Conservation (phyloP, 2,888 invertebrate species). For the Ormyrus labotus region DNA sequence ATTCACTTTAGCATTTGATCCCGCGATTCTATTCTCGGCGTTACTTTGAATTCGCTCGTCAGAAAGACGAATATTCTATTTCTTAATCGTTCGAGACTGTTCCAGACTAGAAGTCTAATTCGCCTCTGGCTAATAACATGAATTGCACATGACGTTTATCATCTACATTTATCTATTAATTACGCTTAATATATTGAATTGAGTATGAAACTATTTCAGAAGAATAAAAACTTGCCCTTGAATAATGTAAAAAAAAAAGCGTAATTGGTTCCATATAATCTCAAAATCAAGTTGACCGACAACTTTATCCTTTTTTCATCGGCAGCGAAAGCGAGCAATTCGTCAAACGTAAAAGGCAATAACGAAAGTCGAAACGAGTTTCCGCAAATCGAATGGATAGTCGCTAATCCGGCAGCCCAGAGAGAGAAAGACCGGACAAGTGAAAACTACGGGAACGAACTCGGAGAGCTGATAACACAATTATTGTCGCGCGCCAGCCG, state of each 20-base stretch:
- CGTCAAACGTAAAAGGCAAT: conserved; percentile 31
- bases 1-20: conserved; percentile 11
- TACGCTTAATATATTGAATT: background rate
- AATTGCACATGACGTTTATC: no score
- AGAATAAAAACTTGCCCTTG: no score
- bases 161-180: no score
- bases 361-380: conserved; percentile 19
- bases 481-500: conserved; percentile 27
- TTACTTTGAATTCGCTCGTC: background rate
- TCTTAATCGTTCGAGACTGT: no score
- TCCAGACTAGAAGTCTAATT: no score
- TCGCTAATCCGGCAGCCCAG: conserved; percentile 8
- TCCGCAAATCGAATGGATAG: conserved; percentile 15
- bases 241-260: no score
- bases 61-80: background rate
- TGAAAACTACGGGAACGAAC: conserved; percentile 34
- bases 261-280: background rate
- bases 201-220: no score
- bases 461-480: conserved; percentile 35
- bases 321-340: background rate
- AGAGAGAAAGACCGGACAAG: background rate
- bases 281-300: conserved; percentile 1
- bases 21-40: background rate
- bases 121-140: no score
- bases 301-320: background rate